phyloP scores from a whole-genome alignment of 2,113 vertebrate genomes.

The Rhombomys opimus region DNA sequence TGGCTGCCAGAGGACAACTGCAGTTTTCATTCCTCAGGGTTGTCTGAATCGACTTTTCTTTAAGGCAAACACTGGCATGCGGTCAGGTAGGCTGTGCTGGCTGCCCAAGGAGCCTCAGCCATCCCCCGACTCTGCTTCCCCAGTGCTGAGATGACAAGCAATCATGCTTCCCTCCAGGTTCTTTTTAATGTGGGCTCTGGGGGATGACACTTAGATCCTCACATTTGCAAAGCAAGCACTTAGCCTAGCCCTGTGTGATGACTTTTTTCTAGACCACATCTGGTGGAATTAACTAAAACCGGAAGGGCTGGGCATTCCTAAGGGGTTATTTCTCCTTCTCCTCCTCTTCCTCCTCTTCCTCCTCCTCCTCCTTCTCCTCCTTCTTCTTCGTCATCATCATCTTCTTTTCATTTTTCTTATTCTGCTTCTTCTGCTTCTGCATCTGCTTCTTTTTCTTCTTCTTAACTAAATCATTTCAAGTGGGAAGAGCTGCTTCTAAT shows the following conservation, averaged over 20 bases:
- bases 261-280: neutral
- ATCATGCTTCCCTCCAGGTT: neutral
- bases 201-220: neutral
- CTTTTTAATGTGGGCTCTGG: neutral
- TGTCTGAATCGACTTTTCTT: neutral
- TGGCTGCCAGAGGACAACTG: neutral
- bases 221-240: neutral
- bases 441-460: neutral
- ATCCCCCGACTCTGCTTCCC: too few species aligned
- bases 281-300: neutral
- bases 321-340: neutral
- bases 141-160: neutral
- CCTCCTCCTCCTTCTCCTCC: neutral
- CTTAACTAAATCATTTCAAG: too few species aligned
- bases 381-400: too few species aligned
- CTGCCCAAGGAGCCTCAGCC: accelerated
- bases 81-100: too few species aligned
- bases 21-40: neutral
- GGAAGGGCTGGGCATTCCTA: neutral
- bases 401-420: neutral
- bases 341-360: too few species aligned
- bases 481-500: too few species aligned
- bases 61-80: neutral
- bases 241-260: neutral
- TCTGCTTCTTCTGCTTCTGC: too few species aligned